A percentile compares a stretch with the other conserved stretches of the same genome.
These are phyloP conservation scores for Orchesella cincta DNA, from an alignment of 1,140 invertebrate genomes.

Conservation along the genomic window DNA sequence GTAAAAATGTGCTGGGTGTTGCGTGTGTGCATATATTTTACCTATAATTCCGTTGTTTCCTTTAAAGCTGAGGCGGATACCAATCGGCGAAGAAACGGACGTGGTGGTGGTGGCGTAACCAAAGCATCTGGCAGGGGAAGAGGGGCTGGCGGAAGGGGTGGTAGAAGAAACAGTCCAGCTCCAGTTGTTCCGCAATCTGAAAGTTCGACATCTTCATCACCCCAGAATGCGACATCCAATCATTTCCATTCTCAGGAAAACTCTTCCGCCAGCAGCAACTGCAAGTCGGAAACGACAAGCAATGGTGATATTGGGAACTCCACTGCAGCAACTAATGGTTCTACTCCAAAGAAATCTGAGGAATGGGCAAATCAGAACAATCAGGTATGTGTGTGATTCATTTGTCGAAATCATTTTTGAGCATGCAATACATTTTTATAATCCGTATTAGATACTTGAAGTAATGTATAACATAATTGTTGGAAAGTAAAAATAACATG, in stretches of 20 bases:
- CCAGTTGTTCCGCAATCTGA: background rate
- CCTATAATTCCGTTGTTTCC: background rate
- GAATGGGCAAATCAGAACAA: slow-evolving; percentile 5
- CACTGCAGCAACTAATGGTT: background rate
- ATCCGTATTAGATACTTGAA: no score
- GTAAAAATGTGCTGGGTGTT: no score
- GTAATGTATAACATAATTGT: no score
- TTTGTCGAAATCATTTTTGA: no score
- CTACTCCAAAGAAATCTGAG: background rate
- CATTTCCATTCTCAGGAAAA: background rate
- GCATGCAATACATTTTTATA: no score
- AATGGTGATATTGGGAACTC: background rate
- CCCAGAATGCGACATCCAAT: background rate
- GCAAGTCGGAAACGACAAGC: background rate
- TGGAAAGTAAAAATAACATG: no score
- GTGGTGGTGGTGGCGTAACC: background rate
- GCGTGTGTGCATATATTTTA: background rate
- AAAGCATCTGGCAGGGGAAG: background rate
- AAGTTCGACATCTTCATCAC: background rate
- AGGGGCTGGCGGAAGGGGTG: slow-evolving; percentile 3
- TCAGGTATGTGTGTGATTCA: background rate
- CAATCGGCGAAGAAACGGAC: background rate
- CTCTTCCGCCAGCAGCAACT: background rate
- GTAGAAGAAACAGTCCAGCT: background rate
- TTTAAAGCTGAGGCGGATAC: slow-evolving; percentile 11